A percentile compares a stretch with the other conserved stretches of the same genome.
These are phyloP conservation scores for Palythoa caribaeorum DNA, from an alignment of 92 coral and sea anemone genomes.

Conservation along the genomic window DNA sequence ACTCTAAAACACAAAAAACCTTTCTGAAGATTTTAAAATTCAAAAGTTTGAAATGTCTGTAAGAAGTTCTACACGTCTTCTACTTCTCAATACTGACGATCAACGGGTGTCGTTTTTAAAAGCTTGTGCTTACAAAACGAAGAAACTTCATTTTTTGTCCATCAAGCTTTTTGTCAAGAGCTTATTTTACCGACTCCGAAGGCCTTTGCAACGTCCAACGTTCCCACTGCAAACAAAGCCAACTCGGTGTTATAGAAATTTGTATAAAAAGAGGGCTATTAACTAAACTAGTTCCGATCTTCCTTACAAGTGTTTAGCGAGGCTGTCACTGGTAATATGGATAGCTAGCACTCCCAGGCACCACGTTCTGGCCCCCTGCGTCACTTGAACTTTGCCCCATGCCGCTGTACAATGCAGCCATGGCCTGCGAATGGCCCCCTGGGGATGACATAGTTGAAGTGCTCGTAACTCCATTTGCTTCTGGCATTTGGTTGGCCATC, in stretches of 20 bases:
- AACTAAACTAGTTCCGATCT: neutral
- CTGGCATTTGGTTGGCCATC: slow-evolving; percentile 43
- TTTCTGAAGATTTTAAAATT: neutral
- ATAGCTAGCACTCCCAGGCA: slow-evolving; percentile 45
- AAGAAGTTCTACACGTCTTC: neutral
- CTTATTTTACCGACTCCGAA: neutral
- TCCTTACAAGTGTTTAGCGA: neutral
- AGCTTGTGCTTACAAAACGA: neutral
- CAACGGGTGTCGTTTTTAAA: neutral
- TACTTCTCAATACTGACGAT: neutral
- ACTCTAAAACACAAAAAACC: neutral
- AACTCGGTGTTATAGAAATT: neutral
- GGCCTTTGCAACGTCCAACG: neutral
- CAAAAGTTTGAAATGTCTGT: neutral
- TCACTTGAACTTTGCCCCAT: slow-evolving; percentile 56
- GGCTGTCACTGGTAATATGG: slow-evolving; percentile 64
- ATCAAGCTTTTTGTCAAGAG: neutral
- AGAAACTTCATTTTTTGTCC: neutral
- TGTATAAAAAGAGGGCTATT: neutral
- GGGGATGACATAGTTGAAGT: slow-evolving; percentile 46
- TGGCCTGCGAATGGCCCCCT: slow-evolving; percentile 47
- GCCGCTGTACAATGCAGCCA: slow-evolving; percentile 66
- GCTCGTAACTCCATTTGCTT: slow-evolving; percentile 61
- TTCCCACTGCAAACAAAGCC: neutral
- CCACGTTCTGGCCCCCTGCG: slow-evolving; percentile 33